Base-by-base conservation (phyloP, 2,888 invertebrate species). In the Pinctada fucata region DNA sequence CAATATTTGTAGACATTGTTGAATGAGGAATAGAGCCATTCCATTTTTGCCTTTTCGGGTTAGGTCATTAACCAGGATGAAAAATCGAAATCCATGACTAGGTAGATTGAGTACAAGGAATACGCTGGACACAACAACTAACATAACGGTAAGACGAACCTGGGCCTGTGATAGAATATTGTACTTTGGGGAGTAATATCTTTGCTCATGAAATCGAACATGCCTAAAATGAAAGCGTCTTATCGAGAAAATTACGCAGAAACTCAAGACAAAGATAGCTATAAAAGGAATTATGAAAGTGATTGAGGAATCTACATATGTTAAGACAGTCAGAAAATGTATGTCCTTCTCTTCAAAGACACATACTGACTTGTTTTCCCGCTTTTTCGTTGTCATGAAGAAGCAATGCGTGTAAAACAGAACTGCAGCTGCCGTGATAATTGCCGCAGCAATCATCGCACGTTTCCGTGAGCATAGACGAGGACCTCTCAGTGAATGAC, bases 401-500 rank as follows among this genome's bases (percentile, higher is more conserved):
- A 89, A 85, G 65, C 88, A 87, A 80, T 88, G 89, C 4, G 83
- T 81, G 76, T 90, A 89, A 31, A 88, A 80, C 0, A 89, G 58
- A n/a, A 87, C 69, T 0, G 88, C 83, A 50, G 88, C 78, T 13
- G 75, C 66, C 0, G 85, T 82, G 5, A 88, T 70, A 0, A 80
- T 68, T 5, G 70, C 64, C 0, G 88, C 81, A 3, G 86, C 83
- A 2, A 81, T 72, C 3, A 82, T 80, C 0, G 88, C 84, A 64
- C 87, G 81, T 65, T 75, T 81, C 64, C 81, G 85, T 69, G 88
- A 88, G 79, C 89, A 88, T 63, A 89, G 75, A 0, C 82, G 73
- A 0, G 86, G 85, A 6, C 88, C 85, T 70, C 94, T 94, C 73
- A 97, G 91, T 0, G 97, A 97, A 91, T 96, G 96, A 83, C 95